Evolutionary conservation across 2,888 invertebrate genomes (phyloP), one percentile per base, ranked within the genome.

Genomic region (Drosophila macrospina): DNA sequence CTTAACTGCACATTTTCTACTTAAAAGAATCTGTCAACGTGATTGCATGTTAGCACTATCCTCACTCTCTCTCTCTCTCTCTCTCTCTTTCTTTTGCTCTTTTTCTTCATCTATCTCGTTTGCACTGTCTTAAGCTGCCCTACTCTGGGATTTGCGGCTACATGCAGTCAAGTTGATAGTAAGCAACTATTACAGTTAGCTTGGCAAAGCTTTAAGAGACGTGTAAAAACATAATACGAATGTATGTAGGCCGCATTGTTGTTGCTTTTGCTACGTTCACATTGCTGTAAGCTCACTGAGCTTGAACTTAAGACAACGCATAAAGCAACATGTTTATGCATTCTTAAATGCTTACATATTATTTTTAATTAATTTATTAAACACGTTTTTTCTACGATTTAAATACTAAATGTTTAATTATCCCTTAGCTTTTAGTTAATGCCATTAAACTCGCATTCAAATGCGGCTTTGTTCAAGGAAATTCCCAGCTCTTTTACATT

Each of bases 11-110:
- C 85, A 78, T 81, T 82, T 82, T 81, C 69, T 75, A 87, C 82
- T 82, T 82, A 84, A 75, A 68, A 67, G 81, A 78, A 73, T 84
- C 82, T 82, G 87, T 87, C 87, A 86, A 80, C 85, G 75, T 82
- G 87, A 82, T 82, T 82, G 85, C 85, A 78, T 75, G 75, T 75
- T 86, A 71, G 74, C 81, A 64, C 54, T 59, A 60, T 61, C 39
- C 56, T 36, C 41, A n/a, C 45, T 16, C n/a, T 28, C 20, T 32
- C 11, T 26, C 36, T 42, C 26, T 36, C 3, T 34, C 37, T n/a
- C 41, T 16, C 15, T 6, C 5, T 0, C 39, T 24, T 8, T n/a
- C 6, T 5, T 4, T n/a, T 1, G 3, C 20, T 2, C 20, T 20
- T 20, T 20, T 20, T 20, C 20, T 20, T 20, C 3, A 20, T 20